Evolutionary conservation across 92 coral and sea anemone species (phyloP), one percentile per base, ranked within the genome.

Genomic region (Palythoa grandiflora): DNA sequence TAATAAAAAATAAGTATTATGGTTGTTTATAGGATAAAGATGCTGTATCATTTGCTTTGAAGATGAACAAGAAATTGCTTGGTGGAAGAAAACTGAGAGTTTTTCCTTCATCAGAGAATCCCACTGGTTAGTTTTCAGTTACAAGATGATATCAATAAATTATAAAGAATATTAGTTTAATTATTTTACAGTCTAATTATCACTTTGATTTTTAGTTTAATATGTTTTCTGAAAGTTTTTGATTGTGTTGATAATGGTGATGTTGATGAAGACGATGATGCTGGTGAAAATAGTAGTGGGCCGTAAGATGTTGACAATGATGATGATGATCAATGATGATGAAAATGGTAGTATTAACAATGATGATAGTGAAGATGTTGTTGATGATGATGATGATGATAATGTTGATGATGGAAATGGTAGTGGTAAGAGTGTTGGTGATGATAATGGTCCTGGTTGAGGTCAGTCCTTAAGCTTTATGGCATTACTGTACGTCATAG

Each of bases 1-100:
- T n/a, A n/a, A n/a, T n/a, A n/a, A n/a, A n/a, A n/a, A n/a, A n/a
- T n/a, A n/a, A n/a, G n/a, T n/a, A n/a, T n/a, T 10, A 3, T 74
- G 5, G 21, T 57, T 78, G 80, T 51, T 86, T 80, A 10, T 52
- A 96, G 98, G 89, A 88, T 70, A 89, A 88, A 79, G 98, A 94
- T 92, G 95, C 98, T 52, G 91, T 95, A 37, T 70, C 93, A 47
- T 96, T 97, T 89, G 99, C 99, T 13, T 93, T 96, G 16, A 91
- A 90, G 78, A 86, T 92, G 92, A 95, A 97, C 80, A 85, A 91
- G 50, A 88, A 87, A 35, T 87, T 83, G 77, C 91, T 93, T 83
- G 80, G 78, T 14, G 98, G 97, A 50, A 89, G 99, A 73, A 79
- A 87, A 28, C 80, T 97, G n/a, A 90, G 99, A 88, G 94, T 97